These are phyloP conservation scores for Knipowitschia caucasica DNA, from an alignment of 2,797 vertebrate species.

Conservation along the genomic window DNA sequence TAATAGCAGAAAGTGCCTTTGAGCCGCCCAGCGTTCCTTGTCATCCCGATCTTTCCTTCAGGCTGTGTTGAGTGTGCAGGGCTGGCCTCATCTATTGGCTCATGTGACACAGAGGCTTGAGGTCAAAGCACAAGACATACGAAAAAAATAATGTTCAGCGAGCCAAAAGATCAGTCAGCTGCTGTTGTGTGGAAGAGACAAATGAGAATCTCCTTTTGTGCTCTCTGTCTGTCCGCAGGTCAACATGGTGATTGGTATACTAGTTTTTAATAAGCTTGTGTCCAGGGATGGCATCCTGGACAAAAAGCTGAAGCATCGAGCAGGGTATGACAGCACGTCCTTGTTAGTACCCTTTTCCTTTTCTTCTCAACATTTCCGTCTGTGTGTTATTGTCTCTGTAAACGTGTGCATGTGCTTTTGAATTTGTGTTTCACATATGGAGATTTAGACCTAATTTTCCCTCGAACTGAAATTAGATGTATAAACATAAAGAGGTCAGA, in stretches of 20 bases:
- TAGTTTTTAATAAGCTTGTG: conserved; percentile 99
- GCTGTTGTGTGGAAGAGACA: conserved; percentile 7
- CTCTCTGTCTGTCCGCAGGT: conserved; percentile 76
- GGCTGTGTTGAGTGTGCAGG: conserved; percentile 44
- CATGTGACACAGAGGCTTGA: conserved; percentile 56
- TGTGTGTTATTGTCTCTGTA: conserved; percentile 26
- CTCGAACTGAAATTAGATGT: conserved; percentile 45
- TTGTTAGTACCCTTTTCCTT: conserved; percentile 67
- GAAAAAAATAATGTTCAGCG: neutral
- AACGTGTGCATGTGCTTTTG: conserved; percentile 38
- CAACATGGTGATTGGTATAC: conserved; percentile 99
- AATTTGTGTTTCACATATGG: conserved; percentile 32
- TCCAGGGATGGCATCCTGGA: conserved; percentile 99
- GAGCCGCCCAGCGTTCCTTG: conserved; percentile 50
- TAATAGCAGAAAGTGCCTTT: conserved; percentile 62
- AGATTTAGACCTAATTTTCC: conserved; percentile 50
- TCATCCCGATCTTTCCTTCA: conserved; percentile 48
- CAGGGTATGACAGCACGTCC: conserved; percentile 88
- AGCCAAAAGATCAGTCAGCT: conserved; percentile 32
- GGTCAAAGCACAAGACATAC: conserved; percentile 49
- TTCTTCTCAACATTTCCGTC: conserved; percentile 45
- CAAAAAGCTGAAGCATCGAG: conserved; percentile 99
- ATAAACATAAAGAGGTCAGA: conserved; percentile 68
- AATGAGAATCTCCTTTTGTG: conserved; percentile 6
- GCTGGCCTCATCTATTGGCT: conserved; percentile 45